A percentile compares a stretch with the other conserved stretches of the same genome.
Evolutionary conservation across 2,113 vertebrate genomes (phyloP).

Genomic region (Galemys pyrenaicus): DNA sequence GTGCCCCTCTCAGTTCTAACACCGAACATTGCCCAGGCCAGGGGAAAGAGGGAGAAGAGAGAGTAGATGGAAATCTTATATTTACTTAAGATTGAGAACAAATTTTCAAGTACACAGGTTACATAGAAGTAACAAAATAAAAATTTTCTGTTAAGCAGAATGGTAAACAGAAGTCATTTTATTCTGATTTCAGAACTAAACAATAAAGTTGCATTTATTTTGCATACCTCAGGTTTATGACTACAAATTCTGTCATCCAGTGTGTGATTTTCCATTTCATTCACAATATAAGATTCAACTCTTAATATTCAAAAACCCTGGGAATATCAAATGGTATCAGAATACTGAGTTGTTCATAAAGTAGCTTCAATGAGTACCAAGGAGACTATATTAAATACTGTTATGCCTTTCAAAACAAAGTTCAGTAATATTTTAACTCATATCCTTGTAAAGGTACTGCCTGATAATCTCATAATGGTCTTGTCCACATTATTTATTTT

Average conservation of each 20-base stretch:
- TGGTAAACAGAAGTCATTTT: slow-evolving; percentile 29
- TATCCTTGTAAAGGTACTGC: neutral
- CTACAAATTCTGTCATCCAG: slow-evolving; percentile 15
- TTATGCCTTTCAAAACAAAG: slow-evolving; percentile 4
- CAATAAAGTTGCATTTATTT: slow-evolving; percentile 29
- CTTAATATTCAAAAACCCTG: slow-evolving; percentile 18
- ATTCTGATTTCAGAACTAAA: slow-evolving; percentile 17
- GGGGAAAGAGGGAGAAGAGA: too few species aligned
- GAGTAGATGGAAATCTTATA: neutral
- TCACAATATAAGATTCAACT: slow-evolving; percentile 6
- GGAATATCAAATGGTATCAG: neutral
- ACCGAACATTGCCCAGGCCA: neutral
- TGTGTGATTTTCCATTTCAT: slow-evolving; percentile 18
- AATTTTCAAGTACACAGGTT: neutral
- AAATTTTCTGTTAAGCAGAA: slow-evolving; percentile 11
- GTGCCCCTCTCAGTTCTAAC: neutral
- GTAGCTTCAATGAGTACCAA: slow-evolving; percentile 19
- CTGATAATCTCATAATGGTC: neutral
- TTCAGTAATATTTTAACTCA: neutral
- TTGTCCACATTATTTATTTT: slow-evolving; percentile 52
- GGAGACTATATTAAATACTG: neutral
- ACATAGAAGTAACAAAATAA: neutral
- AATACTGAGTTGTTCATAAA: neutral
- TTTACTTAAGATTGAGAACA: neutral
- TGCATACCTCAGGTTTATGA: neutral